A percentile compares a stretch with the other conserved stretches of the same genome.
These are phyloP conservation scores for Tragelaphus oryx DNA, from an alignment of 2,797 vertebrate species.

Conservation along the genomic window DNA sequence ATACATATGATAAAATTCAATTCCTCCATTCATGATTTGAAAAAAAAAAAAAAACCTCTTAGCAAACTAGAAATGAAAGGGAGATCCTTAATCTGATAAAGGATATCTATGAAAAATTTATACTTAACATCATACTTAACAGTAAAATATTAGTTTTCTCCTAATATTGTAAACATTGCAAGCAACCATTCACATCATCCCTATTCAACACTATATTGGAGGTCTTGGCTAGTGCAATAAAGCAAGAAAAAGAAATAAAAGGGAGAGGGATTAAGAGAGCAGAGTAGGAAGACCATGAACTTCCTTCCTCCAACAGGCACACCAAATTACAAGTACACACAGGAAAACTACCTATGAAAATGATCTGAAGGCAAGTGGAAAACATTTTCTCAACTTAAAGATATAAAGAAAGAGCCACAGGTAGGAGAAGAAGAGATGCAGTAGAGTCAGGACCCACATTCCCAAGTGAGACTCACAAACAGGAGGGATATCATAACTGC, in stretches of 20 bases:
- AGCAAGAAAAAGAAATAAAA: not conserved
- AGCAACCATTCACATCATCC: not conserved
- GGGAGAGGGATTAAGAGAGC: not conserved
- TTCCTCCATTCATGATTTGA: too few relatives aligned
- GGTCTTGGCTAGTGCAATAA: not conserved
- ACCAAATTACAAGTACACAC: not conserved
- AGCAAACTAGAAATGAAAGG: not conserved
- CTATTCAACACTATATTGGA: not conserved
- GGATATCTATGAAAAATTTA: not conserved
- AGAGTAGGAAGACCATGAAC: not conserved
- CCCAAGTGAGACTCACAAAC: not conserved
- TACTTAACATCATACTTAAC: not conserved
- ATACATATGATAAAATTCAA: too few relatives aligned
- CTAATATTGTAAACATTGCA: not conserved
- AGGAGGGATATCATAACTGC: not conserved
- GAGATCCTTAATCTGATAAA: not conserved
- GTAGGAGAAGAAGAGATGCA: not conserved
- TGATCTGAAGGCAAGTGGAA: not conserved
- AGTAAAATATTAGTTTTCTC: constrained; percentile 15
- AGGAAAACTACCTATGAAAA: not conserved
- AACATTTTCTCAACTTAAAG: not conserved
- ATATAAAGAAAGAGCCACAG: not conserved
- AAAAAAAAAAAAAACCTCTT: not conserved
- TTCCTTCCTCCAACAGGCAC: not conserved
- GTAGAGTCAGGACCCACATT: not conserved